These are phyloP conservation scores for Crocuta crocuta DNA, from an alignment of 2,113 vertebrate species.

Conservation along the genomic window DNA sequence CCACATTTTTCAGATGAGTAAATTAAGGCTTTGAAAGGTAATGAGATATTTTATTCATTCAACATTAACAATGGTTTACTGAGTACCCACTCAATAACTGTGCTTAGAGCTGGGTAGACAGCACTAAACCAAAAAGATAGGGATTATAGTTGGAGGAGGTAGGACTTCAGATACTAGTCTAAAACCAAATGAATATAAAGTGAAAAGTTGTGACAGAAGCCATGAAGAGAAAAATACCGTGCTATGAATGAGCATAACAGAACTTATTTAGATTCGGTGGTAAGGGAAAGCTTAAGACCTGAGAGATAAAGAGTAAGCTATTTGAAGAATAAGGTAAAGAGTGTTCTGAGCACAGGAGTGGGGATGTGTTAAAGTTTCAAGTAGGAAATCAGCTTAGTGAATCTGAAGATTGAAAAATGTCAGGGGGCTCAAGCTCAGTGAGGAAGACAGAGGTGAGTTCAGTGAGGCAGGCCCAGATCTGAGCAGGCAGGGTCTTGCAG, in stretches of 20 bases:
- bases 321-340: background rate
- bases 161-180: constrained; percentile 33
- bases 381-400: background rate
- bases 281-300: constrained; percentile 13
- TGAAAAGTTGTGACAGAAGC: background rate
- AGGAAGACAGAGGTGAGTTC: background rate
- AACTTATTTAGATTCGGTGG: background rate
- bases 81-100: background rate
- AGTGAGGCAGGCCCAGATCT: background rate
- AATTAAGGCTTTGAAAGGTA: constrained; percentile 13
- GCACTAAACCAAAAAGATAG: background rate
- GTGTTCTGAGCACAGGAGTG: background rate
- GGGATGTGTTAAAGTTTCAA: background rate
- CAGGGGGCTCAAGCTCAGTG: background rate
- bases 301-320: background rate
- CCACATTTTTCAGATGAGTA: constrained; percentile 50
- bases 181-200: constrained; percentile 30
- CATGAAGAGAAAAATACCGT: background rate
- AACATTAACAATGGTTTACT: background rate
- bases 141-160: background rate
- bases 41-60: constrained; percentile 24
- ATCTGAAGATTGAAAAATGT: background rate
- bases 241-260: background rate
- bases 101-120: background rate
- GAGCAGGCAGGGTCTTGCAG: background rate